A percentile compares a stretch with the other conserved stretches of the same genome.
Evolutionary conservation across 2,888 invertebrate genomes (phyloP).

Genomic region (Iphiclides podalirius): DNA sequence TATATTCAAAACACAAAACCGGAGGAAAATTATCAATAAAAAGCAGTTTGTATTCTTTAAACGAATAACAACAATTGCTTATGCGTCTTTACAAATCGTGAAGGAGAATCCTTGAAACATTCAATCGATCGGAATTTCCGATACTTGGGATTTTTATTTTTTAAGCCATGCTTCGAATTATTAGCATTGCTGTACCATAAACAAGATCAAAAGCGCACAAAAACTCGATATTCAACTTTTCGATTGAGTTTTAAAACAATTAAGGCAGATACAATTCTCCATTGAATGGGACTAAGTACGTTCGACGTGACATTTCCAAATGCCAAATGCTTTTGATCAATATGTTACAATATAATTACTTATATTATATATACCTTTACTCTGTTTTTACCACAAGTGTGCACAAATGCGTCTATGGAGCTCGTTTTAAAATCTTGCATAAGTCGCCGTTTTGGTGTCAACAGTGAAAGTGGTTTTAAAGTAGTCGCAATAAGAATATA

Average conservation of each 20-base stretch:
- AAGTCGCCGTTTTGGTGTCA: constrained; percentile 20
- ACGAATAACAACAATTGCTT: not conserved
- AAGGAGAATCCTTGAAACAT: not conserved
- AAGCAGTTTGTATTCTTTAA: not conserved
- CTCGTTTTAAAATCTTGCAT: constrained; percentile 16
- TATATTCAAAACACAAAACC: too few species aligned
- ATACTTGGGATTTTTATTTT: not conserved
- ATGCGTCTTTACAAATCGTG: not conserved
- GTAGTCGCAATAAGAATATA: constrained; percentile 18
- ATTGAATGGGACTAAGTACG: too few species aligned
- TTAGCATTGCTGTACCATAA: not conserved
- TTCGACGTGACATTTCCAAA: not conserved
- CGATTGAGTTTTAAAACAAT: too few species aligned
- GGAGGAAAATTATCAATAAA: too few species aligned
- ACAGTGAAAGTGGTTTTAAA: constrained; percentile 20
- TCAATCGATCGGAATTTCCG: not conserved
- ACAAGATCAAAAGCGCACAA: not conserved
- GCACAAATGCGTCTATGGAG: constrained; percentile 1
- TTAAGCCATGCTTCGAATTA: not conserved
- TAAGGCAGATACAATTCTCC: too few species aligned
- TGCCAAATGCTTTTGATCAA: not conserved
- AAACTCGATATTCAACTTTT: not conserved
- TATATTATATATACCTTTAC: too few species aligned
- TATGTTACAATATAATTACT: not conserved
- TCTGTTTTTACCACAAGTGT: too few species aligned